Base-by-base conservation (phyloP, 2,113 vertebrate species). In the Thomomys bottae region DNA sequence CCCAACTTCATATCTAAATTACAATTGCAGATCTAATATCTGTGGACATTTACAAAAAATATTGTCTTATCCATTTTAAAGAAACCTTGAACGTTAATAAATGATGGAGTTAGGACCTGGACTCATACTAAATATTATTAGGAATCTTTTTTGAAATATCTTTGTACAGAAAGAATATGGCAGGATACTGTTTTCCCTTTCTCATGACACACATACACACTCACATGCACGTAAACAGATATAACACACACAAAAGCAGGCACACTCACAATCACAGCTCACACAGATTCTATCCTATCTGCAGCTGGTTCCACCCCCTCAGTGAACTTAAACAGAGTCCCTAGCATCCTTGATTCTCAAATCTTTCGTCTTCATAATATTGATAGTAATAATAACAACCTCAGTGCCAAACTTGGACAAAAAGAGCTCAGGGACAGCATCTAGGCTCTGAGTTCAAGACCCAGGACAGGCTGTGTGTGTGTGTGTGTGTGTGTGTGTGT, bases 221-320 rank as follows among this genome's bases (percentile, higher is more conserved):
- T 24, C 32, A 61, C 30, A 24, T 5, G 18, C 28, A 77, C 0
- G 38, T 54, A 17, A 0, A 7, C 8, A 15, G 18, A 17, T 1
- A 54, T 54, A 61, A 34, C 49, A 54, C 15, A 17, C 49, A 54
- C 49, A 54, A 54, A 54, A 54, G 3, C 49, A 54, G 49, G 14
- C 45, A n/a, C 45, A 49, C 45, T 49, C 32, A 63, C 49, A 54
- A n/a, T 28, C 5, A 23, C n/a, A 77, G 0, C 38, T 28, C 5
- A 23, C n/a, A 77, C 0, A 45, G 11, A 45, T 42, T 70, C 21
- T 17, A 57, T 6, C 18, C 1, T 12, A 32, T 8, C 15, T 40
- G 28, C 28, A 61, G 34, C 40, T 77, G 26, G n/a, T 72, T 83
- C 32, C 4, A 49, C n/a, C n/a, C 57, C 36, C 34, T 80, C 26